Evolutionary conservation across 2,888 invertebrate genomes (phyloP), one percentile per base, ranked within the genome.

Genomic region (Tanytarsus gracilentus): DNA sequence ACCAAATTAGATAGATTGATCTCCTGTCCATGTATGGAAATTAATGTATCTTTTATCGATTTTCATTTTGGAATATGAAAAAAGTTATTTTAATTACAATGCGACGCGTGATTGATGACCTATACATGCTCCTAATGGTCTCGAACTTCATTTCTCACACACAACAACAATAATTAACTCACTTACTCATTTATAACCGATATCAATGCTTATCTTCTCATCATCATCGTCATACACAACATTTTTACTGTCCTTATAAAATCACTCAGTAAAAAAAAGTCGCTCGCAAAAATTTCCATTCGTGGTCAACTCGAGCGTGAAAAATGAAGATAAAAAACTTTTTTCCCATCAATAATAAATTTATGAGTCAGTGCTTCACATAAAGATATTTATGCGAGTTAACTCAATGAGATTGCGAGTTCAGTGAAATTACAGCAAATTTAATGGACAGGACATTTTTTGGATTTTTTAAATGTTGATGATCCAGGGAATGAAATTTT

Each of bases 221-320:
- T 36, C 36, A n/a, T 36, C 36, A 36, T 36, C 36, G 16, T 5
- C 36, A n/a, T n/a, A n/a, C n/a, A n/a, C n/a, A n/a, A n/a, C n/a
- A n/a, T n/a, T n/a, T n/a, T n/a, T n/a, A 14, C 14, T 36, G 14
- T 16, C n/a, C 5, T n/a, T 33, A 33, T 11, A 3, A 33, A 18
- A 11, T 49, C 6, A 8, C 9, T 30, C 30, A 30, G 25, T 30
- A 51, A 16, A 58, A 58, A 40, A 58, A 44, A 48, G 21, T 58
- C n/a, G 11, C 58, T 56, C 16, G 16, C 25, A 21, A 11, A 27
- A 44, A 11, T 27, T 14, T 23, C 18, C 58, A 58, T 48, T 44
- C 58, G 55, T 58, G 58, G 58, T 58, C 58, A 58, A 44, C 23
- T 48, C 26, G 48, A 44, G 44, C 58, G 58, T 58, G 14, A 58